Evolutionary conservation across 2,888 invertebrate species (phyloP), one percentile per base, ranked within the genome.

Genomic region (Tetragnatha montana): DNA sequence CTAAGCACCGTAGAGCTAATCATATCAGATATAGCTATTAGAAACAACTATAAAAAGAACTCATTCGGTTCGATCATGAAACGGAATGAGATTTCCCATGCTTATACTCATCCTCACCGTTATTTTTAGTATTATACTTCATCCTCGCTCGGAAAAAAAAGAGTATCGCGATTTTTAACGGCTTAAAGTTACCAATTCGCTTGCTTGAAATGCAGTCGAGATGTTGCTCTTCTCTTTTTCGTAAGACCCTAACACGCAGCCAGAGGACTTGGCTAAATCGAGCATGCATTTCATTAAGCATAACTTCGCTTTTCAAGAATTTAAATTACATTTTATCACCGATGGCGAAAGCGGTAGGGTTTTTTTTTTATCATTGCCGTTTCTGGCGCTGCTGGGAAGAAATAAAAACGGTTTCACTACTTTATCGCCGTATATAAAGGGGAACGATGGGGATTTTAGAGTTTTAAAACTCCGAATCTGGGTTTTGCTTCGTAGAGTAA

Each of bases 301-400:
- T 85, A 69, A 78, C 78, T 85, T 78, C 78, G 60, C 22, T 70
- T 78, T 85, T 78, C 70, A 78, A 78, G 70, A 78, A 78, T 85
- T 85, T 79, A 85, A 85, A 85, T 85, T 85, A 78, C 85, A 85
- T 85, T 85, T 85, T 85, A 82, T 82, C 82, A 73, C 82, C 73
- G 60, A 60, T 82, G 74, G 74, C 21, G 47, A 60, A 60, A 14
- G 35, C 22, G 6, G 60, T 35, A 35, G 60, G 4, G 6, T 60
- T 60, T 74, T 73, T 82, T 82, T 35, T 35, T 35, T 35, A 35
- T 35, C 73, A 76, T 74, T 60, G 81, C 14, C 4, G 6, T 70
- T 81, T 73, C 73, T 74, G 19, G 0, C 60, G 17, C 60, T 49
- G 8, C n/a, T n/a, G 3, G 22, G 22, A 35, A 35, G n/a, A 17